Conservation (phyloP, 2,888 invertebrate genomes). For the Ichneumon xanthorius region DNA sequence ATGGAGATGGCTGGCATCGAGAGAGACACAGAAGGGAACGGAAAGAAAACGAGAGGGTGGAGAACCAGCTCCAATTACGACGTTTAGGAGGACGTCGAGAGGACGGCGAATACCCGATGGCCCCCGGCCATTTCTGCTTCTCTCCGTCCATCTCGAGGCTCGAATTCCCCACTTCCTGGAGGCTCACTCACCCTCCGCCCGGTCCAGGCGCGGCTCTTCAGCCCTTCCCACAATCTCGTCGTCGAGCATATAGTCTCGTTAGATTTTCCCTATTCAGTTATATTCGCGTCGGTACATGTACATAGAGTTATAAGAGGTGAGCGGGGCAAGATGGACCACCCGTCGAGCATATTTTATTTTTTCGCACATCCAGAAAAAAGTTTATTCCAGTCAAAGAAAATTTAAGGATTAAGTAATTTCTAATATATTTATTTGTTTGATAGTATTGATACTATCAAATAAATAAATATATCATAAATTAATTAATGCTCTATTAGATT, state of each 20-base stretch:
- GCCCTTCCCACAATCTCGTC: conserved; percentile 61
- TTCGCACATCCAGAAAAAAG: not conserved
- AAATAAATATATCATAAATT: too few species aligned
- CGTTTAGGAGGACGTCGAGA: conserved; percentile 71
- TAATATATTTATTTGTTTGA: too few species aligned
- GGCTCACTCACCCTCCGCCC: conserved; percentile 19
- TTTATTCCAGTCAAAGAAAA: too few species aligned
- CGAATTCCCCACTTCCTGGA: conserved; percentile 22
- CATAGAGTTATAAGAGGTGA: not conserved
- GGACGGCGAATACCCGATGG: conserved; percentile 67
- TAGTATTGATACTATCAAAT: too few species aligned
- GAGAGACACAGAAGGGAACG: conserved; percentile 24
- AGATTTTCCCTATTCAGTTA: conserved; percentile 74
- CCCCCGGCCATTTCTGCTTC: conserved; percentile 68
- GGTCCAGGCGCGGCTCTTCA: conserved; percentile 16
- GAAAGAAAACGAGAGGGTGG: conserved; percentile 36
- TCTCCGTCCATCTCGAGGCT: conserved; percentile 48
- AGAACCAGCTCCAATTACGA: conserved; percentile 76
- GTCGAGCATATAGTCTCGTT: conserved; percentile 68
- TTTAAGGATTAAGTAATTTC: too few species aligned
- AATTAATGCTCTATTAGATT: too few species aligned
- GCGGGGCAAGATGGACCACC: not conserved
- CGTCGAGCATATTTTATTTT: not conserved
- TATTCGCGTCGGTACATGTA: conserved; percentile 66
- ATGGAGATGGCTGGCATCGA: conserved; percentile 22